phyloP scores from a whole-genome alignment of 2,888 invertebrate genomes.

The Leptopterna dolabrata region DNA sequence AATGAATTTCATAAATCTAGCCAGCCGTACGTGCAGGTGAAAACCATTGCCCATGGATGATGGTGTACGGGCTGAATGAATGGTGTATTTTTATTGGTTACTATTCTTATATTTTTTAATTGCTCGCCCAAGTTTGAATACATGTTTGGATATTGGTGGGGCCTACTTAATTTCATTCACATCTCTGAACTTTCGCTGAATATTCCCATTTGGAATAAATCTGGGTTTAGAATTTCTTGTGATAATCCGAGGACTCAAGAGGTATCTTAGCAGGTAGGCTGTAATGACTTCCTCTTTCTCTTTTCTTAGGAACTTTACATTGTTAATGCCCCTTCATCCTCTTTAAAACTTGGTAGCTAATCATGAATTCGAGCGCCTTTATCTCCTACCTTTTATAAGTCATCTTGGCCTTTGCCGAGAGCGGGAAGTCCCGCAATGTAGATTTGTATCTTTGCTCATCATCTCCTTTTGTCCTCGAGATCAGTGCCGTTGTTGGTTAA shows the following conservation, averaged over 20 bases:
- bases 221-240: not conserved
- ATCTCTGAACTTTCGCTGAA: not conserved
- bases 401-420: not conserved
- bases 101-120: too few relatives aligned
- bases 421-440: not conserved
- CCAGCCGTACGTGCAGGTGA: too few relatives aligned
- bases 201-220: not conserved
- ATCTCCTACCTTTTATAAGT: not conserved
- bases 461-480: not conserved
- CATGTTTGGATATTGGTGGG: too few relatives aligned
- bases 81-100: too few relatives aligned
- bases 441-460: not conserved
- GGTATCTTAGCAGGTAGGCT: not conserved
- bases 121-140: too few relatives aligned
- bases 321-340: not conserved
- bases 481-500: not conserved
- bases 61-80: too few relatives aligned
- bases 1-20: too few relatives aligned
- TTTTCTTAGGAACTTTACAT: not conserved
- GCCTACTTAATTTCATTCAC: not conserved
- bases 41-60: too few relatives aligned
- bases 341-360: slow-evolving; percentile 11
- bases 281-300: not conserved
- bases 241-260: not conserved
- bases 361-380: slow-evolving; percentile 10